Base-by-base conservation (phyloP, 2,113 vertebrate species). In the Nettapus auritus region DNA sequence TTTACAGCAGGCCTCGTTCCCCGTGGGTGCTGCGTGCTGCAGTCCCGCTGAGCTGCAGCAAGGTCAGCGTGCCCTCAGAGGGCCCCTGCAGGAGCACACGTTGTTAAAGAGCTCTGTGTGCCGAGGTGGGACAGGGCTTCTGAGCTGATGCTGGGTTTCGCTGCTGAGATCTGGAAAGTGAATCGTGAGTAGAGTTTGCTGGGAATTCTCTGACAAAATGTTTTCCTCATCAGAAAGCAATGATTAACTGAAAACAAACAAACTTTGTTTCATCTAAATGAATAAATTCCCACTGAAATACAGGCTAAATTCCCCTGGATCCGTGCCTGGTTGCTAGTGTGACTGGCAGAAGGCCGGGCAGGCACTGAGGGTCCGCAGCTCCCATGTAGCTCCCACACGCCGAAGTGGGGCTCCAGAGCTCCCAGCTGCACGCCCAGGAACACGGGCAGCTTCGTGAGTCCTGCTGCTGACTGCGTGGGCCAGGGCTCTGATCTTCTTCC, bases 201-300 rank as follows among this genome's bases (percentile, higher is more conserved):
- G 70, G 79, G 70, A 88, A 69, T 93, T 85, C 67, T 93, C 85
- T 89, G 53, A 69, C 44, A 76, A 89, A 53, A 80, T 23, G 13
- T 69, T 86, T 87, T 86, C 57, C 89, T 88, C 71, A 23, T 73
- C 1, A 1, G 68, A 31, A 73, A 89, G 50, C 13, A 82, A 38
- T 31, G 70, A 74, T 91, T 82, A 62, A 73, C 40, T 50, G 55
- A 53, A 94, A 96, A 83, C 69, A 93, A 96, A 12, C 89, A 79
- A 64, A 20, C 56, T 68, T 70, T 87, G 19, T 89, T 91, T 73
- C 88, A 89, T 69, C 57, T 53, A 73, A 95, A 91, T 48, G 1
- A 66, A 69, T 73, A 73, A 50, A 85, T 76, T 88, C 57, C 67
- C 78, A 44, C 70, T 88, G 57, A 89, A 91, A 87, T 29, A 38